Base-by-base conservation (phyloP, 2,797 vertebrate species). In the Sebastes baramenuke region DNA sequence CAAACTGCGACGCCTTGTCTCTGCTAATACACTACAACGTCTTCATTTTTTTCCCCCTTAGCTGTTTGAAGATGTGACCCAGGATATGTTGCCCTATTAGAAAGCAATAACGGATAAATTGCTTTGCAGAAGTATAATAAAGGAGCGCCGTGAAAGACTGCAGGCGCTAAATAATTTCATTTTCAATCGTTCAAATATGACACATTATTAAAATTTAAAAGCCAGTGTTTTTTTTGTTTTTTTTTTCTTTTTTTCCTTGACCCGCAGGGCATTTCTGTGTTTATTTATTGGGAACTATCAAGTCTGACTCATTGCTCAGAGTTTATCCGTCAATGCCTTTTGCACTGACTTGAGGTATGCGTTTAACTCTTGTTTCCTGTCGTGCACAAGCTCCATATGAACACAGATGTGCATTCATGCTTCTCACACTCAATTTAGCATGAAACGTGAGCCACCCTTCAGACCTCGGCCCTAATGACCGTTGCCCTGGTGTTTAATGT, bases 41-140 rank as follows among this genome's bases (percentile, higher is more conserved):
- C 82, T 73, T 58, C 5, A n/a, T 66, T 85, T 87, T 87, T 81
- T 42, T 42, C 5, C 49, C 25, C 46, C 36, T 22, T 10, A 22
- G 67, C 76, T 65, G 59, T 88, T 90, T 89, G 82, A 86, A 77
- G 81, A 82, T 78, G 74, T 87, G 89, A 87, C 86, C 80, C 72
- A 61, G 78, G 81, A 85, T 86, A 74, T 80, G 86, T 80, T 80
- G 72, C 82, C 55, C 67, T 86, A 85, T 88, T 89, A 86, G 81
- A 91, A 84, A 81, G 79, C 81, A 88, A 90, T 92, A 85, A 88
- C 8, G 38, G 22, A 86, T 87, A 83, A 89, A 89, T 88, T 84
- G 81, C 78, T 83, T 78, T 72, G 64, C 78, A 78, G 72, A 84
- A 82, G 62, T 64, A 58, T 85, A 79, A 89, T 85, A 80, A 88